Evolutionary conservation across 2,797 vertebrate species (phyloP).

Genomic region (Taenioides sp.): DNA sequence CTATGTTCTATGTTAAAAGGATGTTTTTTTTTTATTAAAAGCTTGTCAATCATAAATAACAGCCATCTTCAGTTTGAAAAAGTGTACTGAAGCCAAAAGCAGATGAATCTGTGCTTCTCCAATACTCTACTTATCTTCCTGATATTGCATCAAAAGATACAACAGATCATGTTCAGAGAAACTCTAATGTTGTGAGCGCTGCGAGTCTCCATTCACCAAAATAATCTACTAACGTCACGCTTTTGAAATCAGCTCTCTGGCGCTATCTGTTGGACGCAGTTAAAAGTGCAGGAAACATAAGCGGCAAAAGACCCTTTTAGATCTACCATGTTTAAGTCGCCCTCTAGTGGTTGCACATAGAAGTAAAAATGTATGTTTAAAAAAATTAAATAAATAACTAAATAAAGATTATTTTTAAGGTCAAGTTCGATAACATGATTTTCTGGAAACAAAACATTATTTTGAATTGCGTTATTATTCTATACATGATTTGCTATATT

Average conservation of each 20-base stretch:
- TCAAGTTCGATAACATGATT: background rate
- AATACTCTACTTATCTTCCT: conserved; percentile 12
- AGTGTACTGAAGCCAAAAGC: background rate
- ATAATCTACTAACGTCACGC: background rate
- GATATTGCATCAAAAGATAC: conserved; percentile 11
- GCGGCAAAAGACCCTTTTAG: background rate
- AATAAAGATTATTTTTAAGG: background rate
- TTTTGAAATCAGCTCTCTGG: conserved; percentile 37
- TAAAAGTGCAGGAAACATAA: conserved; percentile 14
- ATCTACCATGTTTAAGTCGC: conserved; percentile 33
- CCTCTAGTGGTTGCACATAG: conserved; percentile 47
- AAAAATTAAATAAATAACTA: background rate
- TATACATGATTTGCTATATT: too few relatives aligned
- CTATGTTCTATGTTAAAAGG: background rate
- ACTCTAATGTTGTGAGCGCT: too few relatives aligned
- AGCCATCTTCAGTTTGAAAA: background rate
- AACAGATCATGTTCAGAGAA: background rate
- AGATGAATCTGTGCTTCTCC: background rate
- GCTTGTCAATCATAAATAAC: conserved; percentile 11
- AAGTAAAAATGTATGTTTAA: background rate
- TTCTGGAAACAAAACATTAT: too few relatives aligned
- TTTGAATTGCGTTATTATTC: background rate
- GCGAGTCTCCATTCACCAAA: background rate
- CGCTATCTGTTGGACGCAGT: conserved; percentile 47
- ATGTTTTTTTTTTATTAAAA: conserved; percentile 6